A percentile compares a stretch with the other conserved stretches of the same genome.
Conservation (phyloP, 2,797 vertebrate species). For the Tokudaia tokunoshimensis region DNA sequence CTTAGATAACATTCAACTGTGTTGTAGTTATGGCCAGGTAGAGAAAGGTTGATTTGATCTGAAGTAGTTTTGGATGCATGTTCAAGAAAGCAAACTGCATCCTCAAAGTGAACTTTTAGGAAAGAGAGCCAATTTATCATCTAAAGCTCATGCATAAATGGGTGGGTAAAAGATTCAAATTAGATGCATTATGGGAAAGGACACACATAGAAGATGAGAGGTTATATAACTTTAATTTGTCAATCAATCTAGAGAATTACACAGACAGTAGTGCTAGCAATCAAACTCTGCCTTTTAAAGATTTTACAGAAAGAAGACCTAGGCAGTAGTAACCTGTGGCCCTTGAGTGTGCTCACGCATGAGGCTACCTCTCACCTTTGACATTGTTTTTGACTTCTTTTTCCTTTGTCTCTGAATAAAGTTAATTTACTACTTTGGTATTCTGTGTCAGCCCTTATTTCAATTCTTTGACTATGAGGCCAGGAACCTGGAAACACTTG, state of each 20-base stretch:
- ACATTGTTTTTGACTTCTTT: background rate
- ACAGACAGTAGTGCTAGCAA: background rate
- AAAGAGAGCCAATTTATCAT: background rate
- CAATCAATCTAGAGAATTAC: background rate
- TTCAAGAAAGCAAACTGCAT: no score
- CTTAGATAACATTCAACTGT: background rate
- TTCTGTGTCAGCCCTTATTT: background rate
- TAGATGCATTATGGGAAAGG: background rate
- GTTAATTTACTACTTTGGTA: background rate
- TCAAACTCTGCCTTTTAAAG: background rate
- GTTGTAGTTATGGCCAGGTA: background rate
- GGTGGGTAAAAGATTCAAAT: background rate
- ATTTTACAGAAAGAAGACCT: background rate
- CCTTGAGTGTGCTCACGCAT: background rate
- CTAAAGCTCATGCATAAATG: background rate
- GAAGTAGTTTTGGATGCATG: background rate
- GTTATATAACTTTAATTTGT: background rate
- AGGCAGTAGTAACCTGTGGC: background rate
- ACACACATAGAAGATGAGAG: background rate
- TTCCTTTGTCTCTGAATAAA: background rate
- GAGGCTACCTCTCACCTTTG: background rate
- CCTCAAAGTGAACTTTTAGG: background rate
- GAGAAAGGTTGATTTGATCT: background rate
- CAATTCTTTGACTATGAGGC: background rate
- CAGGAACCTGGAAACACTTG: background rate